These are phyloP conservation scores for Lethrus apterus DNA, from an alignment of 1,140 invertebrate genomes.

Conservation along the genomic window DNA sequence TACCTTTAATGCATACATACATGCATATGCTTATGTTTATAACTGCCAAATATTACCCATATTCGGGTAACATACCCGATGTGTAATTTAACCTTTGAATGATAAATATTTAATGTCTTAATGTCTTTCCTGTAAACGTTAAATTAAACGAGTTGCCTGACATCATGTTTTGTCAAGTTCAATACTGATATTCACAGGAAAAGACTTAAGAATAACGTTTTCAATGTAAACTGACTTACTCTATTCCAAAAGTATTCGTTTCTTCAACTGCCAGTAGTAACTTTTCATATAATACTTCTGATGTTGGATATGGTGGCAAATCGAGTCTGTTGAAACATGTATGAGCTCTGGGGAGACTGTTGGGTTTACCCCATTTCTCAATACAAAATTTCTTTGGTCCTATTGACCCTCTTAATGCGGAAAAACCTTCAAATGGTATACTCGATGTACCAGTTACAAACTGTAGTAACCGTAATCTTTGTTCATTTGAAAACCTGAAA, in stretches of 20 bases:
- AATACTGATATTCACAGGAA: no score
- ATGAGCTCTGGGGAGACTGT: conserved; percentile 90
- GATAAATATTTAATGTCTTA: no score
- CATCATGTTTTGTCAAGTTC: no score
- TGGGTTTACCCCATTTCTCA: conserved; percentile 95
- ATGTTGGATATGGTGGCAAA: conserved; percentile 90
- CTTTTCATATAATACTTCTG: conserved; percentile 90
- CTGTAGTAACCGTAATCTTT: conserved; percentile 82
- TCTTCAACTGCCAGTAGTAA: conserved; percentile 91
- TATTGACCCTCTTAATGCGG: conserved; percentile 87
- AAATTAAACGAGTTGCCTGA: no score
- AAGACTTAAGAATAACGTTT: conserved; percentile 3
- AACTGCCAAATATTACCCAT: no score
- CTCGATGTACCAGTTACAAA: conserved; percentile 97
- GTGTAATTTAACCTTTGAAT: no score
- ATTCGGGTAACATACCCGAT: no score
- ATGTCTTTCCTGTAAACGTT: no score
- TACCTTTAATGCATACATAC: no score
- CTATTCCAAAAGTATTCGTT: conserved; percentile 96
- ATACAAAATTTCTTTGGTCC: conserved; percentile 96
- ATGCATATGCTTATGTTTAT: no score
- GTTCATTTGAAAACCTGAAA: conserved; percentile 83
- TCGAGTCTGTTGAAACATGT: conserved; percentile 97
- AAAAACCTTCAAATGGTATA: conserved; percentile 95
- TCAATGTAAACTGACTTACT: conserved; percentile 49